A percentile compares a stretch with the other conserved stretches of the same genome.
Conservation (phyloP, 35 echinoderm and acorn worm species). For the Ophioderma brevispina region DNA sequence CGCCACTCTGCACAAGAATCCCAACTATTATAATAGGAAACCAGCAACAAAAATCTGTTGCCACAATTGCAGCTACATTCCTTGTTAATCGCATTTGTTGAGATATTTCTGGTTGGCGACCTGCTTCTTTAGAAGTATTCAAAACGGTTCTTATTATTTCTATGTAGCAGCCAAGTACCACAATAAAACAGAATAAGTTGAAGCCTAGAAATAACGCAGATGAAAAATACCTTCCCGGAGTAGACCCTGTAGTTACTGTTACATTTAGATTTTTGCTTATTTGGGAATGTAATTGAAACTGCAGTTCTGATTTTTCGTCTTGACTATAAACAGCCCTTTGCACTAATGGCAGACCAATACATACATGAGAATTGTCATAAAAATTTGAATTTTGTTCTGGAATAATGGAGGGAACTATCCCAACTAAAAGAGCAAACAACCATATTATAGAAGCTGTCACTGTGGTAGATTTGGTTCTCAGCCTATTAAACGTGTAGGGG, state of each 20-base stretch:
- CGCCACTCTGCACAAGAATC: conserved; percentile 12
- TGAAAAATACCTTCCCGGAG: not conserved
- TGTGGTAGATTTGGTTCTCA: not conserved
- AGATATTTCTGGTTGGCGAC: not conserved
- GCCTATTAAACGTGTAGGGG: not conserved
- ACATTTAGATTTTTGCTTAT: not conserved
- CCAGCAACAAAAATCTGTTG: conserved; percentile 60
- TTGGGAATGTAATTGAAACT: not conserved
- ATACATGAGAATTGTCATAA: conserved; percentile 29
- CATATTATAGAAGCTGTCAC: not conserved
- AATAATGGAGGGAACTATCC: not conserved
- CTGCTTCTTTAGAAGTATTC: not conserved
- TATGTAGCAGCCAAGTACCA: not conserved
- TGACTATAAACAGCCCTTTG: not conserved
- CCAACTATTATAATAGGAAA: conserved; percentile 52
- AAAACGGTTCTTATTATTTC: not conserved
- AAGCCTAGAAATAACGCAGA: conserved; percentile 13
- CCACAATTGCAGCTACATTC: conserved; percentile 27
- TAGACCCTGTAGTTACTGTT: not conserved
- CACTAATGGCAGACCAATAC: conserved; percentile 17
- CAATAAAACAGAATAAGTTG: not conserved
- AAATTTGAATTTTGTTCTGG: not conserved
- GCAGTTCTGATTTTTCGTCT: not conserved
- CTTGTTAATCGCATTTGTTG: conserved; percentile 19
- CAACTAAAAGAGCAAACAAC: not conserved